phyloP scores from a whole-genome alignment of 2,888 invertebrate species.

The Crossocerus cetratus region DNA sequence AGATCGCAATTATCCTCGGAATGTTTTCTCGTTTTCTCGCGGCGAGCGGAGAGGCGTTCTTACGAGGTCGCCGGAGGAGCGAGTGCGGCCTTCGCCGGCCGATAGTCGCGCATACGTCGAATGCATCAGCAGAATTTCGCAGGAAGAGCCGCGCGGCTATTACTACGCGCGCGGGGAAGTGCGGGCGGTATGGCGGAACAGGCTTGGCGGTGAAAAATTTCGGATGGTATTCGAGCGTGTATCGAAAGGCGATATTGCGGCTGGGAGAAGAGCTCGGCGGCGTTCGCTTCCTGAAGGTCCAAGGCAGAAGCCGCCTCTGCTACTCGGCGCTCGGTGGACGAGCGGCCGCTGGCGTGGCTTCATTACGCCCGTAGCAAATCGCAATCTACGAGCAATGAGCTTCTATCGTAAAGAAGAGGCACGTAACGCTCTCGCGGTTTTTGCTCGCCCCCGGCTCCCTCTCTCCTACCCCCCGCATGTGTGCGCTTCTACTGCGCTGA shows the following conservation, averaged over 20 bases:
- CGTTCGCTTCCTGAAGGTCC: constrained; percentile 35
- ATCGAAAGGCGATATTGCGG: constrained; percentile 26
- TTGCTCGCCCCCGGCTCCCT: constrained; percentile 58
- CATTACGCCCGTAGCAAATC: constrained; percentile 76
- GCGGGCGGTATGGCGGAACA: constrained; percentile 34
- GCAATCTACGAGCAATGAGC: constrained; percentile 75
- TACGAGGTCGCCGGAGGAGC: not conserved
- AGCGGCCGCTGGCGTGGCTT: constrained; percentile 66
- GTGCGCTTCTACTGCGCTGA: constrained; percentile 26
- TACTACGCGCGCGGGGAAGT: constrained; percentile 34
- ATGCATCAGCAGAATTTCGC: constrained; percentile 19
- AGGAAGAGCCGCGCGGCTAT: constrained; percentile 32
- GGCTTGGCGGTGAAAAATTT: constrained; percentile 32
- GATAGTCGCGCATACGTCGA: not conserved
- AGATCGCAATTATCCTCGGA: not conserved
- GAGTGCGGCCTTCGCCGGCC: too few relatives aligned
- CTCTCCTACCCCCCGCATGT: constrained; percentile 16
- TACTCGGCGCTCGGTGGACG: not conserved
- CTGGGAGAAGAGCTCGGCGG: not conserved
- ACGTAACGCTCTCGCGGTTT: constrained; percentile 68
- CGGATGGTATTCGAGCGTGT: constrained; percentile 11
- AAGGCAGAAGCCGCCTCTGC: constrained; percentile 31
- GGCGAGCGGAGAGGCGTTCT: not conserved
- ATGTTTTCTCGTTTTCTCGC: not conserved
- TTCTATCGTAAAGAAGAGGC: constrained; percentile 74